Evolutionary conservation across 2,888 invertebrate species (phyloP).

Genomic region (Drosophila suboccidentalis): DNA sequence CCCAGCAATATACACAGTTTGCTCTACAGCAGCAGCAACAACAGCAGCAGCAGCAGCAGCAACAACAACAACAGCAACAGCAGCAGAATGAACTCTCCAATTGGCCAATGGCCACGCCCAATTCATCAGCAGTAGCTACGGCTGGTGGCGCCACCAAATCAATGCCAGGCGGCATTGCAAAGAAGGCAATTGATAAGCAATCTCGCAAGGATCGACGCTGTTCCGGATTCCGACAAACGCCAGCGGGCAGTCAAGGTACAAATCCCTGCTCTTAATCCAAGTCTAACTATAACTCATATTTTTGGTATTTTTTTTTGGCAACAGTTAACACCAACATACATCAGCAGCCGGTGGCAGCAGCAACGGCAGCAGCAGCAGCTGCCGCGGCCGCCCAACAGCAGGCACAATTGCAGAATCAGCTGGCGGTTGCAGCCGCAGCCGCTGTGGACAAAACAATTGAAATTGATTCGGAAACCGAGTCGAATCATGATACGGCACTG

Average conservation of each 20-base stretch:
- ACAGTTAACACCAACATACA: conserved; percentile 81
- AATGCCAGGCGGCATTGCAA: conserved; percentile 84
- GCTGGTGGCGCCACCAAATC: conserved; percentile 63
- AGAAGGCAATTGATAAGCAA: conserved; percentile 85
- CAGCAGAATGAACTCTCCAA: conserved; percentile 71
- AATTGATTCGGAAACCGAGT: conserved; percentile 99
- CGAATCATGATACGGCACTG: conserved; percentile 99
- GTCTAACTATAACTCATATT: background rate
- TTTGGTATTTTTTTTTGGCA: background rate
- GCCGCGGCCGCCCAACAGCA: conserved; percentile 78
- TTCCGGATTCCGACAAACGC: conserved; percentile 84
- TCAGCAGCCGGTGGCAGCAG: conserved; percentile 63
- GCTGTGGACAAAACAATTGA: conserved; percentile 92
- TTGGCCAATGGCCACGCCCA: conserved; percentile 72
- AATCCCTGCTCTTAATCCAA: background rate
- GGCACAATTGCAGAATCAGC: conserved; percentile 78
- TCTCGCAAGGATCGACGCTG: conserved; percentile 86
- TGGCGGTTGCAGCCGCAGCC: conserved; percentile 77
- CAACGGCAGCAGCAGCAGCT: conserved; percentile 73
- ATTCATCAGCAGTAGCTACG: conserved; percentile 55
- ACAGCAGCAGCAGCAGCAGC: conserved; percentile 65
- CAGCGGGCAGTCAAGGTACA: conserved; percentile 85
- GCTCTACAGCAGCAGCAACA: conserved; percentile 65
- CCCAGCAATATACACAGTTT: conserved; percentile 74
- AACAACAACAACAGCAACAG: conserved; percentile 52